Evolutionary conservation across 2,888 invertebrate genomes (phyloP).

Genomic region (Chromoteleia sp.): DNA sequence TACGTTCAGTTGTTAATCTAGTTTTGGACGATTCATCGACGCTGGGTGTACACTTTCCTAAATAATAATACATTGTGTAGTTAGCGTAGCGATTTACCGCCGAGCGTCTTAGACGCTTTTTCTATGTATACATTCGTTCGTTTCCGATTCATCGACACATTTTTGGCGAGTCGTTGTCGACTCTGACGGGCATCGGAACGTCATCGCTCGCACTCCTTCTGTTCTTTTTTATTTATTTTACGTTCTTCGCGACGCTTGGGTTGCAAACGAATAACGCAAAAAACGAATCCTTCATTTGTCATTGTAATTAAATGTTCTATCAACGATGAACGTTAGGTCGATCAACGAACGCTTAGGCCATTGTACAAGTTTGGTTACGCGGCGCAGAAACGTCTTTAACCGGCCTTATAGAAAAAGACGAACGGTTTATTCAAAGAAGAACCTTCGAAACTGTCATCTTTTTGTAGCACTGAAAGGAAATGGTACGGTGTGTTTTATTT

Average conservation of each 20-base stretch:
- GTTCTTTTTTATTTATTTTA: conserved; percentile 20
- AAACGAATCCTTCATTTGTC: conserved; percentile 34
- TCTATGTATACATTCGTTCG: conserved; percentile 41
- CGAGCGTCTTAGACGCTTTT: conserved; percentile 58
- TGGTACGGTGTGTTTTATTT: too few species aligned
- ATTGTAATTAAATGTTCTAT: conserved; percentile 47
- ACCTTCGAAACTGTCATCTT: too few species aligned
- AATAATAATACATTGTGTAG: conserved; percentile 72
- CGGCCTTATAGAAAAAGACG: conserved; percentile 26
- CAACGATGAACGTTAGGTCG: conserved; percentile 61
- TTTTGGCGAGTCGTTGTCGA: conserved; percentile 37
- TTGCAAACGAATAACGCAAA: conserved; percentile 18
- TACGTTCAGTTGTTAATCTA: too few species aligned
- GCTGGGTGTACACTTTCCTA: too few species aligned
- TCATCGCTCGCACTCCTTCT: conserved; percentile 3
- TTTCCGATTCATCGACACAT: conserved; percentile 32
- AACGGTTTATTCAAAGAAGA: too few species aligned
- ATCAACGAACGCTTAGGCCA: conserved; percentile 61
- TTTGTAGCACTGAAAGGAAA: too few species aligned
- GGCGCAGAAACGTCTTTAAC: conserved; percentile 15
- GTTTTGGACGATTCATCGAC: too few species aligned
- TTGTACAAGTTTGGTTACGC: conserved; percentile 55
- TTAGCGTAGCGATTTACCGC: conserved; percentile 60
- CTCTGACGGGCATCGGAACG: conserved; percentile 11
- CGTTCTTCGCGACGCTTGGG: not conserved